These are phyloP conservation scores for Xenus cinereus DNA, from an alignment of 2,113 vertebrate species.

Conservation along the genomic window DNA sequence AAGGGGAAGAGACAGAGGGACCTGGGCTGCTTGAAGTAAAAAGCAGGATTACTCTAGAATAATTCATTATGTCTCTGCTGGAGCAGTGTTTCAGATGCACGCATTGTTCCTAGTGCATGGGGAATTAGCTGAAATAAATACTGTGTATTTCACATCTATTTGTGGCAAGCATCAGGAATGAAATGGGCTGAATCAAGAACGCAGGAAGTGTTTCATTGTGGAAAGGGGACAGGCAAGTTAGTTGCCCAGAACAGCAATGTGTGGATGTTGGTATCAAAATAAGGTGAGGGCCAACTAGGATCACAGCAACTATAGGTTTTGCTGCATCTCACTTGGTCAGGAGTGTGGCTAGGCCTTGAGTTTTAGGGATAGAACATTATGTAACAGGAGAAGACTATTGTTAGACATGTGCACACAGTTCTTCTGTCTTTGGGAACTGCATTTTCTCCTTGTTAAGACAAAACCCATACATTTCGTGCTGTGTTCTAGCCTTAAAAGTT, in stretches of 20 bases:
- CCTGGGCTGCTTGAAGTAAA: neutral
- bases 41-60: neutral
- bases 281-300: neutral
- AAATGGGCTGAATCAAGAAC: neutral
- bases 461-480: neutral
- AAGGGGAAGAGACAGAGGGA: neutral
- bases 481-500: neutral
- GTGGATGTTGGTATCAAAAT: neutral
- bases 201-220: rapidly evolving
- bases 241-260: neutral
- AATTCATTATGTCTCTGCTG: neutral
- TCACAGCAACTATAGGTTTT: neutral
- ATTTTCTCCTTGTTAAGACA: neutral
- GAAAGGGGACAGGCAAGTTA: neutral
- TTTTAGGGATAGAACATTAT: neutral
- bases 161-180: neutral
- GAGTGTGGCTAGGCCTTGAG: neutral
- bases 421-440: neutral
- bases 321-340: neutral
- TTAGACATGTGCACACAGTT: rapidly evolving
- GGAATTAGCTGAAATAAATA: neutral
- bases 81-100: neutral
- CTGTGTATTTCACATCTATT: neutral
- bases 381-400: neutral
- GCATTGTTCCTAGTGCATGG: neutral